These are phyloP conservation scores for Tachuris rubrigastra DNA, from an alignment of 2,113 vertebrate species.

Conservation along the genomic window DNA sequence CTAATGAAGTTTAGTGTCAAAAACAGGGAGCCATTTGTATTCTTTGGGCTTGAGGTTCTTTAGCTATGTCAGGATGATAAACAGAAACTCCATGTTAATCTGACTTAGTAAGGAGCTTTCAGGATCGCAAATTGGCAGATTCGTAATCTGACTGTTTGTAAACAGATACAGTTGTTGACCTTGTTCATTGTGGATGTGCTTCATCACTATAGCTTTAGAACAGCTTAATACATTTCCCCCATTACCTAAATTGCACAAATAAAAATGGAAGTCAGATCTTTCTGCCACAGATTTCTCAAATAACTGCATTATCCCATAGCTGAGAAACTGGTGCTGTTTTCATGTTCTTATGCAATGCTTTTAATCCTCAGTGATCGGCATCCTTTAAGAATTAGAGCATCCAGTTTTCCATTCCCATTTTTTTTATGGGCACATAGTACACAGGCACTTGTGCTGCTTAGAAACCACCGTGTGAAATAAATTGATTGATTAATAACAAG, in stretches of 20 bases:
- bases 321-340: not conserved
- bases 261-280: not conserved
- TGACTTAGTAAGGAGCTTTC: slow-evolving; percentile 57
- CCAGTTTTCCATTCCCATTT: not conserved
- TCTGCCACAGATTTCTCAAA: not conserved
- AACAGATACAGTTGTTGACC: slow-evolving; percentile 43
- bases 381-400: slow-evolving; percentile 28
- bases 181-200: not conserved
- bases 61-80: not conserved
- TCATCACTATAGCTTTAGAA: not conserved
- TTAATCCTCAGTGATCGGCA: slow-evolving; percentile 5
- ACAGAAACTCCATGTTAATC: slow-evolving; percentile 48
- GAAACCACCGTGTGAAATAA: not conserved
- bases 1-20: not conserved
- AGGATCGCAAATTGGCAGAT: slow-evolving; percentile 47
- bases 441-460: not conserved
- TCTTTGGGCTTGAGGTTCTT: not conserved
- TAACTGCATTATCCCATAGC: not conserved
- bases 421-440: not conserved
- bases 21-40: not conserved
- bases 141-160: slow-evolving; percentile 63
- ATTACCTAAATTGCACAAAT: not conserved
- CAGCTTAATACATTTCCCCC: not conserved
- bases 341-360: slow-evolving; percentile 31
- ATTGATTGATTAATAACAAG: not conserved